Evolutionary conservation across 2,888 invertebrate genomes (phyloP).

Genomic region (Punctoribates punctum): DNA sequence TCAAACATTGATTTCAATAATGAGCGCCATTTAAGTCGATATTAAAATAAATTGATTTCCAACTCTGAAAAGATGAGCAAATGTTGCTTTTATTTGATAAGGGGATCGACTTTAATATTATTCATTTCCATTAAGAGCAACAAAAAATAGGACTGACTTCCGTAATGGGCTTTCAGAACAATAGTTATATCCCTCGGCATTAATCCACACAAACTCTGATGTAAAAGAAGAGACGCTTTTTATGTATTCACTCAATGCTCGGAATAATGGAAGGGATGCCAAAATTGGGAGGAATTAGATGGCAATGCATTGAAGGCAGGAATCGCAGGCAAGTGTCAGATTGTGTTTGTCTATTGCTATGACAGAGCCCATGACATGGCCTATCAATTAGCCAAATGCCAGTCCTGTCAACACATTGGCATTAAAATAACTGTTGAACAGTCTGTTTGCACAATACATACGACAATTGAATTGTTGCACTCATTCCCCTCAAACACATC

Average conservation of each 20-base stretch:
- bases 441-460: constrained; percentile 35
- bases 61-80: constrained; percentile 8
- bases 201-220: neutral
- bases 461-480: constrained; percentile 23
- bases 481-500: neutral
- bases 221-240: constrained; percentile 24
- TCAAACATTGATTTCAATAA: no score
- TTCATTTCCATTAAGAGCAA: constrained; percentile 31
- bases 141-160: constrained; percentile 24
- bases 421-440: constrained; percentile 37
- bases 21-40: neutral
- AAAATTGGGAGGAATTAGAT: neutral
- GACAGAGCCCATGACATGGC: constrained; percentile 38
- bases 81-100: constrained; percentile 23
- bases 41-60: neutral
- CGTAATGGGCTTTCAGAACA: constrained; percentile 35
- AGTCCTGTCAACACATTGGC: neutral
- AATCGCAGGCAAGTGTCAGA: constrained; percentile 29
- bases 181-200: constrained; percentile 26
- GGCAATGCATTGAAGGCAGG: neutral
- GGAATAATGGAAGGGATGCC: constrained; percentile 34
- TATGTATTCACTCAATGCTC: constrained; percentile 6
- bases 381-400: constrained; percentile 42
- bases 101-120: constrained; percentile 24
- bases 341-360: constrained; percentile 41